Conservation (phyloP, 2,113 vertebrate genomes). For the Smithornis capensis region DNA sequence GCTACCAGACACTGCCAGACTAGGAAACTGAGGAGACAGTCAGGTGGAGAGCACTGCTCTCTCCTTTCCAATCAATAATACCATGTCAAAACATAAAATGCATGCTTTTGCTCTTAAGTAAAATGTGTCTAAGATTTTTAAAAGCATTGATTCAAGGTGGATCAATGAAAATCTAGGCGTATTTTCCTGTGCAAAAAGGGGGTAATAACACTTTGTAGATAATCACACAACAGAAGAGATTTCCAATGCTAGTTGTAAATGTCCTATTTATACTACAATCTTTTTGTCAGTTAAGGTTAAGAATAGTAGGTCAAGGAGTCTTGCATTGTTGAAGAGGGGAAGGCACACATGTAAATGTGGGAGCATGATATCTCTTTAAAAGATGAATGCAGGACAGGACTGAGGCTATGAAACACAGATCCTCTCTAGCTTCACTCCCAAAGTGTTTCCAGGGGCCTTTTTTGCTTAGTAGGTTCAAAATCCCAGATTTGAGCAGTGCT, state of each 20-base stretch:
- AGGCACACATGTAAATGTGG: conserved; percentile 15
- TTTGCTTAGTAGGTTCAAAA: neutral
- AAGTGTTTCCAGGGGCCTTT: neutral
- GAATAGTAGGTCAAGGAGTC: conserved; percentile 71
- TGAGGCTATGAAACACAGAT: neutral
- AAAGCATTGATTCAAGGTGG: conserved; percentile 94
- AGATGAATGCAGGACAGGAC: neutral
- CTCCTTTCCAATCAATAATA: conserved; percentile 86
- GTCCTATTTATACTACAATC: conserved; percentile 70
- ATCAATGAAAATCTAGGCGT: conserved; percentile 90
- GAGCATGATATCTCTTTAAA: neutral
- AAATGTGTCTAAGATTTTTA: conserved; percentile 97
- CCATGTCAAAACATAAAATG: conserved; percentile 98
- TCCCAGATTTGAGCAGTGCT: neutral
- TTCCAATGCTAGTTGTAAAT: conserved; percentile 64
- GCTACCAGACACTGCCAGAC: conserved; percentile 83
- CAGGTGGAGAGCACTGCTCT: conserved; percentile 69
- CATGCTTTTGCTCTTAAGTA: conserved; percentile 98
- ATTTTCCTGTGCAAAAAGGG: conserved; percentile 87
- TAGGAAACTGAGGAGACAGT: conserved; percentile 64
- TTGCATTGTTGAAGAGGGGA: neutral
- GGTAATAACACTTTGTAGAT: conserved; percentile 87
- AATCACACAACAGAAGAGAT: conserved; percentile 76
- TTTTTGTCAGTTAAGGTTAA: conserved; percentile 68
- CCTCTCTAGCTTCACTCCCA: neutral